Percentiles rank a stretch among this genome's conserved stretches.
Evolutionary conservation across 2,888 invertebrate species (phyloP).

Genomic region (Sceliomorpha sp.): DNA sequence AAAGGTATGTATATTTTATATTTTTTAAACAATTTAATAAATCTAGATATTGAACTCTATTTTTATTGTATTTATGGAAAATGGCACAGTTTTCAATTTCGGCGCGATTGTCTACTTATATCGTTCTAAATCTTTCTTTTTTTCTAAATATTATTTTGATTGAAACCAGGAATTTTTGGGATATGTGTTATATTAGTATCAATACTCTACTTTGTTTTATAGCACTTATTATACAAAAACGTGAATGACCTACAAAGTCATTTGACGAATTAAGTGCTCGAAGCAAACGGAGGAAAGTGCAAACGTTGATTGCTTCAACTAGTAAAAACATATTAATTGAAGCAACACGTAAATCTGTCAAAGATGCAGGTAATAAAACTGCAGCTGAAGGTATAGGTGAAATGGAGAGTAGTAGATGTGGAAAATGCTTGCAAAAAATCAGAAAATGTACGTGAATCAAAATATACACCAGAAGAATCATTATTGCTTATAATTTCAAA

Average conservation of each 20-base stretch:
- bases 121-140: background rate
- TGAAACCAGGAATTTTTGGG: background rate
- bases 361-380: background rate
- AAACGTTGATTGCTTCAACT: background rate
- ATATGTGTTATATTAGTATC: background rate
- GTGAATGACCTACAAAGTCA: conserved; percentile 7
- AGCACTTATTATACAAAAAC: background rate
- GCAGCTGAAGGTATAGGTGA: background rate
- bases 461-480: conserved; percentile 11
- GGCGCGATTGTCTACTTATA: background rate
- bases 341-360: background rate
- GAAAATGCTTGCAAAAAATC: background rate
- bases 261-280: conserved; percentile 1
- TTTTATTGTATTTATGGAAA: background rate
- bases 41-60: background rate
- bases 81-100: background rate
- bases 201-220: background rate
- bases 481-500: background rate
- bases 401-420: background rate
- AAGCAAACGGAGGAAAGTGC: background rate
- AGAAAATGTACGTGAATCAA: background rate
- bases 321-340: background rate
- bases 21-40: background rate
- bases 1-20: background rate
- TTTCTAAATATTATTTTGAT: background rate